Evolutionary conservation across 2,113 vertebrate species (phyloP).

Genomic region (Thomomys bottae): DNA sequence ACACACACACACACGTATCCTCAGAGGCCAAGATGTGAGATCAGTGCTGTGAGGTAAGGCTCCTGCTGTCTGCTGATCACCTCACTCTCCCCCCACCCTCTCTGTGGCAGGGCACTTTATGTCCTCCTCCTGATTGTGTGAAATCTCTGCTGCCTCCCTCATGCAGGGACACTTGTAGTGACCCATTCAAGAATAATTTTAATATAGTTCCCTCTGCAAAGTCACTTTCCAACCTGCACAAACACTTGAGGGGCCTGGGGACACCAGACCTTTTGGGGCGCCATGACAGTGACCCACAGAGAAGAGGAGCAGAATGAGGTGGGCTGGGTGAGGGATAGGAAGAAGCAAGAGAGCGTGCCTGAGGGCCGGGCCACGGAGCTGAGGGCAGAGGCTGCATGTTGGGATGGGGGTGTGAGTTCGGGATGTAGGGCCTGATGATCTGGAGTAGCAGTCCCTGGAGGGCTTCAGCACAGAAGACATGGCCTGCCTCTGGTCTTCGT

Average conservation of each 20-base stretch:
- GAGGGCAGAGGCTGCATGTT: not conserved
- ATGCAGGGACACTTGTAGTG: not conserved
- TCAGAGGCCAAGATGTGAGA: no score
- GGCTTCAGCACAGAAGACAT: not conserved
- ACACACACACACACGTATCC: no score
- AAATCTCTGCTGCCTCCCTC: not conserved
- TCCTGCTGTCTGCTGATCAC: not conserved
- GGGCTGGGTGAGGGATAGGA: not conserved
- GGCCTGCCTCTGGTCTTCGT: no score
- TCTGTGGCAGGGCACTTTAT: not conserved
- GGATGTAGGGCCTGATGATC: not conserved
- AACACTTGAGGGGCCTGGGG: not conserved
- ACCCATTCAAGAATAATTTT: not conserved
- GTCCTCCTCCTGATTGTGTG: not conserved
- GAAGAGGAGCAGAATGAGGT: not conserved
- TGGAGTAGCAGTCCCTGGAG: no score
- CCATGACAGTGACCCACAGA: not conserved
- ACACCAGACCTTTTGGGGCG: no score
- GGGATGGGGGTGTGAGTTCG: not conserved
- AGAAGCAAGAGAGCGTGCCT: not conserved
- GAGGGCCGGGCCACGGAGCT: not conserved
- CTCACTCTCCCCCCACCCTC: not conserved
- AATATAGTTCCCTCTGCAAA: not conserved
- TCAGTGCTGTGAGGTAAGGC: no score
- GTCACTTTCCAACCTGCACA: not conserved